phyloP scores from a whole-genome alignment of 2,888 invertebrate genomes.

The Lasioglossum figueresi region DNA sequence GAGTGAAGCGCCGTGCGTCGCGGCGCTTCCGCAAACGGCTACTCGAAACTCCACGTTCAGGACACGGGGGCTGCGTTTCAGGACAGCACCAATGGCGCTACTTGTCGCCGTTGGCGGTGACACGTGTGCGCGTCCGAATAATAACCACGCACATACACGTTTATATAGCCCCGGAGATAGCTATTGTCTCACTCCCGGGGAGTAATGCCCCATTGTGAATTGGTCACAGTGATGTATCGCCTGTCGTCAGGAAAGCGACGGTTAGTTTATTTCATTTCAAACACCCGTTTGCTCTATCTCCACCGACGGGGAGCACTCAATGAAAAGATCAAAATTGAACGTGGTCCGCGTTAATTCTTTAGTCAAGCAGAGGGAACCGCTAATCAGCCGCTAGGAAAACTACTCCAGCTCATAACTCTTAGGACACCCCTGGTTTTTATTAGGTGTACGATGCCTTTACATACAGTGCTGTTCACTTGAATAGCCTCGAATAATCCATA shows the following conservation, averaged over 20 bases:
- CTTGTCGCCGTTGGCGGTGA: constrained; percentile 57
- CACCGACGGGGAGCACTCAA: constrained; percentile 1
- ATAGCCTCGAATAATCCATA: no score
- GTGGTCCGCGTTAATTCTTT: background rate
- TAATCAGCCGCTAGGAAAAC: constrained; percentile 1
- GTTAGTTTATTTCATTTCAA: constrained; percentile 65
- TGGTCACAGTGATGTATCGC: constrained; percentile 74
- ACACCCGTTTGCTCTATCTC: background rate
- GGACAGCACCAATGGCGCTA: constrained; percentile 48
- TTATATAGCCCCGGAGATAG: constrained; percentile 63
- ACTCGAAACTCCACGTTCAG: constrained; percentile 46
- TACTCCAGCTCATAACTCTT: no score
- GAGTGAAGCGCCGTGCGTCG: constrained; percentile 54
- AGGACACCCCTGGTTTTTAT: no score
- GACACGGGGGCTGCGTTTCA: constrained; percentile 36
- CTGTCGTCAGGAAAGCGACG: constrained; percentile 64
- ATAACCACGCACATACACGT: constrained; percentile 63
- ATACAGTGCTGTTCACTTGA: no score
- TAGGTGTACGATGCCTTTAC: no score
- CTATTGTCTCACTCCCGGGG: constrained; percentile 73
- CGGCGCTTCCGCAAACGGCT: constrained; percentile 53
- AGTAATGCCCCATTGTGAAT: constrained; percentile 79
- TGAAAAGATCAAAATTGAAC: constrained; percentile 6
- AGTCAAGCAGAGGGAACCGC: background rate
- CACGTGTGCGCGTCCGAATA: constrained; percentile 68